Evolutionary conservation across 2,113 vertebrate genomes (phyloP), one percentile per base, ranked within the genome.

Genomic region (Carassius gibelio): DNA sequence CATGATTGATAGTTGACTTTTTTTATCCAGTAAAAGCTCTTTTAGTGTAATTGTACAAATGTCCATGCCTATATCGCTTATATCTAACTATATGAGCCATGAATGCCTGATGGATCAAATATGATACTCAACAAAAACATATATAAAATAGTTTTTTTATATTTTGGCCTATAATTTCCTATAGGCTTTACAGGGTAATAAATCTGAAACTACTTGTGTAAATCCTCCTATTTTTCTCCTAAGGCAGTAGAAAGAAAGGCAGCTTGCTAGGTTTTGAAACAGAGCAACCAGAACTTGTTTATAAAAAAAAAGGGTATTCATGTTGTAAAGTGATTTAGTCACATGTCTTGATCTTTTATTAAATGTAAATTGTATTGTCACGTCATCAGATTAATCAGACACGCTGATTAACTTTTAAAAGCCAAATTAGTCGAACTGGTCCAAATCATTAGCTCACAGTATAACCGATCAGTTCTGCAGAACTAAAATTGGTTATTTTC

Each of bases 381-480:
- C 34, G 8, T 55, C 8, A 55, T 71, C 19, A 38, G 45, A 71
- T 71, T 82, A 55, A 71, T 30, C 3, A 42, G 38, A 50, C 64
- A 5, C 19, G 8, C 66, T 36, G 81, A 82, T 82, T 72, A 57
- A 14, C 19, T 82, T 10, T 8, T 38, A 57, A 68, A 8, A 81
- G 14, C 61, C 45, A 30, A 23, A 68, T 52, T 52, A 50, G 17
- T 36, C 14, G 10, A 34, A 50, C 3, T 30, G 23, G n/a, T 48
- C 26, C 17, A 55, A 13, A 55, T 69, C 45, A 82, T 72, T 34
- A 59, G 11, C 66, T 72, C 19, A 1, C 19, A 0, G 5, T 19
- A 38, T 19, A 59, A 42, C 23, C 5, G 81, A 82, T 71, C 62
- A 36, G 62, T 71, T 82, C 48, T 17, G 21, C 78, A 26, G n/a